Evolutionary conservation across 2,797 vertebrate species (phyloP).

Genomic region (Aythya fuligula): DNA sequence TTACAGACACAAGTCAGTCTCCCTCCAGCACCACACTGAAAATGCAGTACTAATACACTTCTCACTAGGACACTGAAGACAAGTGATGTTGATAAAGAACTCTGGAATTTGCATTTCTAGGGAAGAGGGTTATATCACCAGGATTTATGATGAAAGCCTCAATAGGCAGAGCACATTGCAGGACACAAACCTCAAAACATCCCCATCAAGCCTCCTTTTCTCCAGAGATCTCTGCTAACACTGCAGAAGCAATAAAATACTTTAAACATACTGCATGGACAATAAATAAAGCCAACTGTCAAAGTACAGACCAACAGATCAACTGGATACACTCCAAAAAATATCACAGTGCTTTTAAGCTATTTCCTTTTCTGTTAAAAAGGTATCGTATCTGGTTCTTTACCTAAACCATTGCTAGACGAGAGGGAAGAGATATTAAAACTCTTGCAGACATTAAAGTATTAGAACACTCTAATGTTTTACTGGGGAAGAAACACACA

Average conservation of each 20-base stretch:
- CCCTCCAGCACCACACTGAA: background rate
- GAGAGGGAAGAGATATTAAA: slow-evolving; percentile 23
- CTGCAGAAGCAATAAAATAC: slow-evolving; percentile 15
- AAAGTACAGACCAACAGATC: slow-evolving; percentile 7
- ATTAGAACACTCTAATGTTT: slow-evolving; percentile 20
- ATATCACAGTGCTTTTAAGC: background rate
- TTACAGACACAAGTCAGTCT: background rate
- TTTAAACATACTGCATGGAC: background rate
- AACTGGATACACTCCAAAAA: slow-evolving; percentile 2
- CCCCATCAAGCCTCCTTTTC: background rate
- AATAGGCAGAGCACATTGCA: background rate
- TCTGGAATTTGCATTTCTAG: background rate
- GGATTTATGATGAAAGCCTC: background rate
- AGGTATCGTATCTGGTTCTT: slow-evolving; percentile 1
- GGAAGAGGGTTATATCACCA: background rate
- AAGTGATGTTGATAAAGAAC: background rate
- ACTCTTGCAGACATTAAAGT: slow-evolving; percentile 26
- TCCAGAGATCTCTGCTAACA: background rate
- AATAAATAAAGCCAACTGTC: background rate
- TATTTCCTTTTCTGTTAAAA: background rate
- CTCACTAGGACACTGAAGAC: background rate
- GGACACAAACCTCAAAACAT: background rate
- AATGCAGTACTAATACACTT: background rate
- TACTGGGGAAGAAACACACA: background rate
- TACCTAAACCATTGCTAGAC: slow-evolving; percentile 3